A percentile compares a stretch with the other conserved stretches of the same genome.
Conservation (phyloP, 2,797 vertebrate species). For the Spondyliosoma cantharus region DNA sequence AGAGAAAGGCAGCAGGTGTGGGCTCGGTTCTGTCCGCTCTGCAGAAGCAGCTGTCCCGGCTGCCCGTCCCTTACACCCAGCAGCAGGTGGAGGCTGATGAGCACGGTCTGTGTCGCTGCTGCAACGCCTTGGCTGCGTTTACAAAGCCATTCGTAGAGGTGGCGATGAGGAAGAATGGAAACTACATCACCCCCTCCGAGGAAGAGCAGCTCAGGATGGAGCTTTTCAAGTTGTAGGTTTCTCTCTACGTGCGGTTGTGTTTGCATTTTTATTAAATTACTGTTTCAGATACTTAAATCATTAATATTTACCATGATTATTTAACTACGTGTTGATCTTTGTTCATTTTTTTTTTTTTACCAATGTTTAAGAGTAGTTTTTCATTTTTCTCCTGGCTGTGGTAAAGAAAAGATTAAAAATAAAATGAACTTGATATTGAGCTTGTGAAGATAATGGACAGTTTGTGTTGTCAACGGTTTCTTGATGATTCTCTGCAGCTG, state of each 20-base stretch:
- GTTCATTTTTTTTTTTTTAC: neutral
- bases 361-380: neutral
- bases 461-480: neutral
- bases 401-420: no score
- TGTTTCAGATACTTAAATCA: neutral
- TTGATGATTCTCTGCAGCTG: conserved; percentile 82
- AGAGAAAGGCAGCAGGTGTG: conserved; percentile 84
- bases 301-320: neutral
- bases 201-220: conserved; percentile 86
- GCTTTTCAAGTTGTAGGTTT: conserved; percentile 91
- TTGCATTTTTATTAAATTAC: neutral
- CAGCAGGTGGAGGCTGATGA: conserved; percentile 88
- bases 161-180: conserved; percentile 75
- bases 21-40: conserved; percentile 87
- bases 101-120: conserved; percentile 88
- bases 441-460: no score
- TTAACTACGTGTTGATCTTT: no score
- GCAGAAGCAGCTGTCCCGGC: conserved; percentile 86
- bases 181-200: conserved; percentile 36
- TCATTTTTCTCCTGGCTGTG: neutral
- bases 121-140: conserved; percentile 85
- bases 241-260: neutral
- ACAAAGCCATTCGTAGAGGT: conserved; percentile 88
- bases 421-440: no score
- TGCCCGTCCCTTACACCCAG: conserved; percentile 90